Conservation (phyloP, 1,140 invertebrate species). For the Drosophila rhopaloa region DNA sequence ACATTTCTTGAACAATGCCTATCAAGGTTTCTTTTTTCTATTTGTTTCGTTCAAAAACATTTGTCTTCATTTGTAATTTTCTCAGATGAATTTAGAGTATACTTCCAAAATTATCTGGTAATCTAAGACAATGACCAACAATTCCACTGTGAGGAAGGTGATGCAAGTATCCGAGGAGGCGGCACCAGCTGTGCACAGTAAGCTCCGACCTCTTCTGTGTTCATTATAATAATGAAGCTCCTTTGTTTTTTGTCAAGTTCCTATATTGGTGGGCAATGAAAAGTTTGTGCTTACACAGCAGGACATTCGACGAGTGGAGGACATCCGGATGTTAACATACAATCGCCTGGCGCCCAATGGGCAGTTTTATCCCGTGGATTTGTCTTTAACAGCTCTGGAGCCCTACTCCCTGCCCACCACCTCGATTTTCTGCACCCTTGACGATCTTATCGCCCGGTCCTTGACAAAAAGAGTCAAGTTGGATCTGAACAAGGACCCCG, state of each 20-base stretch:
- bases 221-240: not conserved
- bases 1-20: too few relatives aligned
- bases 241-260: constrained; percentile 25
- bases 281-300: constrained; percentile 60
- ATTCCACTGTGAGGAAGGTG: constrained; percentile 23
- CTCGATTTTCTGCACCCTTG: not conserved
- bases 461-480: not conserved
- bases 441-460: not conserved
- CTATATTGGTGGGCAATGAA: constrained; percentile 63
- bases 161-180: constrained; percentile 64
- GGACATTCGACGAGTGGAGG: constrained; percentile 63
- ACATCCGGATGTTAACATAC: constrained; percentile 49
- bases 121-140: constrained; percentile 44
- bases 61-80: not conserved
- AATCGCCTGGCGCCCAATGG: constrained; percentile 30
- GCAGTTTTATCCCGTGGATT: not conserved
- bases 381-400: not conserved
- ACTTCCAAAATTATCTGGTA: constrained; percentile 19
- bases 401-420: not conserved
- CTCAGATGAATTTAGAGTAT: not conserved
- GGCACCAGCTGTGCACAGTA: constrained; percentile 54
- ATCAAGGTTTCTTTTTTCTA: not conserved
- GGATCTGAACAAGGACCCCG: not conserved
- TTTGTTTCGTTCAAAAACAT: constrained; percentile 1
- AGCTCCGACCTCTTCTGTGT: not conserved